phyloP scores from a whole-genome alignment of 2,113 vertebrate species.

The Daboia siamensis region DNA sequence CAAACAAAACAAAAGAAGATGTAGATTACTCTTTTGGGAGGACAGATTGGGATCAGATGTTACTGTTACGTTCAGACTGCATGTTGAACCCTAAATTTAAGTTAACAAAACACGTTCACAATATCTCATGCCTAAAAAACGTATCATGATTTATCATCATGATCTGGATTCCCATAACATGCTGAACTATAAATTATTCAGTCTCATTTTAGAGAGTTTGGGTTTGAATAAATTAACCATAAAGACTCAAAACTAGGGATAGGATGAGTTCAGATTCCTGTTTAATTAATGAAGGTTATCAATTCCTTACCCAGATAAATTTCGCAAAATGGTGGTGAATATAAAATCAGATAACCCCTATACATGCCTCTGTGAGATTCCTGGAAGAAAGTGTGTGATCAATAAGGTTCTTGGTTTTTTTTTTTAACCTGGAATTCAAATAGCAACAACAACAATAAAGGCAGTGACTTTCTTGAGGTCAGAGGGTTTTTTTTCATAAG shows the following conservation, averaged over 20 bases:
- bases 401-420: not conserved
- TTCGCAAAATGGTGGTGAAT: not conserved
- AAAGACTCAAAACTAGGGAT: not conserved
- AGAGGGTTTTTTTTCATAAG: not conserved
- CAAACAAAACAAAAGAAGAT: not conserved
- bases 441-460: not conserved
- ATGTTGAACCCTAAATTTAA: not conserved
- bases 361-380: no score
- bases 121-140: not conserved
- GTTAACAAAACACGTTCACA: not conserved
- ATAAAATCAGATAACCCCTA: not conserved
- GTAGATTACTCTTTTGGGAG: not conserved
- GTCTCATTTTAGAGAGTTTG: not conserved
- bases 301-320: not conserved
- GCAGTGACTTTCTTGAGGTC: not conserved
- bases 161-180: not conserved
- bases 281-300: not conserved
- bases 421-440: not conserved
- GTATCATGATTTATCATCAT: not conserved
- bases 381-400: not conserved
- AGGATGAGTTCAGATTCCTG: not conserved
- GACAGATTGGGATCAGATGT: not conserved
- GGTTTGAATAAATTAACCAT: not conserved
- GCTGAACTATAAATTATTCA: not conserved
- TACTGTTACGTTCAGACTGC: not conserved